These are phyloP conservation scores for Limenitis arthemis DNA, from an alignment of 2,888 invertebrate genomes.

Conservation along the genomic window DNA sequence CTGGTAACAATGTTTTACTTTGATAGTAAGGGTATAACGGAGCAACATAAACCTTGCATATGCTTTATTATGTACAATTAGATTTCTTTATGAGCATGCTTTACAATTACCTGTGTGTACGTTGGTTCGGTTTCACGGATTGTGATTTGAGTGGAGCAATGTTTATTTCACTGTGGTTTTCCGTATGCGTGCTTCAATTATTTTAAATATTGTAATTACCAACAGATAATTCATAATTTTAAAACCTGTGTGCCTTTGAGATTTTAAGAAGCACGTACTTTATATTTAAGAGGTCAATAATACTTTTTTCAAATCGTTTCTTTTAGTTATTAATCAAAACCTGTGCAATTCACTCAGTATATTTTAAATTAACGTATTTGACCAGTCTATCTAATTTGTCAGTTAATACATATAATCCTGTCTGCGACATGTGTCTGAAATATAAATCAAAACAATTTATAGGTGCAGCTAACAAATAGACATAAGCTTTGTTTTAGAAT, in stretches of 20 bases:
- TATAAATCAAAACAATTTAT: background rate
- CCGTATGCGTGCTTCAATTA: constrained; percentile 24
- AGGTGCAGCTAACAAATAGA: background rate
- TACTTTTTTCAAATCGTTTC: too few relatives aligned
- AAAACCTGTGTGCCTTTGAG: too few relatives aligned
- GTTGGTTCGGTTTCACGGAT: constrained; percentile 38
- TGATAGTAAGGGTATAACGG: constrained; percentile 13
- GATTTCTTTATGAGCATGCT: constrained; percentile 22
- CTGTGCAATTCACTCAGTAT: too few relatives aligned
- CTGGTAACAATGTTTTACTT: background rate
- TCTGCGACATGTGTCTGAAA: background rate
- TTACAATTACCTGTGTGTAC: constrained; percentile 27
- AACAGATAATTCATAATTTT: too few relatives aligned
- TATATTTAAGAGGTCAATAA: too few relatives aligned
- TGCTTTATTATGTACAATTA: constrained; percentile 18
- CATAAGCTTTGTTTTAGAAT: constrained; percentile 2
- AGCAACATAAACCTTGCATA: constrained; percentile 32
- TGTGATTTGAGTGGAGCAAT: constrained; percentile 21
- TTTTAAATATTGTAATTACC: too few relatives aligned
- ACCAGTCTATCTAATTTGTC: background rate
- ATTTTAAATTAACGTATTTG: too few relatives aligned
- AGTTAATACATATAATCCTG: background rate
- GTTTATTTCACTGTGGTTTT: constrained; percentile 39
- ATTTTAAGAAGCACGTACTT: too few relatives aligned
- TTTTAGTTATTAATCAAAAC: too few relatives aligned